Evolutionary conservation across 2,113 vertebrate genomes (phyloP), one percentile per base, ranked within the genome.

Genomic region (Carettochelys insculpta): DNA sequence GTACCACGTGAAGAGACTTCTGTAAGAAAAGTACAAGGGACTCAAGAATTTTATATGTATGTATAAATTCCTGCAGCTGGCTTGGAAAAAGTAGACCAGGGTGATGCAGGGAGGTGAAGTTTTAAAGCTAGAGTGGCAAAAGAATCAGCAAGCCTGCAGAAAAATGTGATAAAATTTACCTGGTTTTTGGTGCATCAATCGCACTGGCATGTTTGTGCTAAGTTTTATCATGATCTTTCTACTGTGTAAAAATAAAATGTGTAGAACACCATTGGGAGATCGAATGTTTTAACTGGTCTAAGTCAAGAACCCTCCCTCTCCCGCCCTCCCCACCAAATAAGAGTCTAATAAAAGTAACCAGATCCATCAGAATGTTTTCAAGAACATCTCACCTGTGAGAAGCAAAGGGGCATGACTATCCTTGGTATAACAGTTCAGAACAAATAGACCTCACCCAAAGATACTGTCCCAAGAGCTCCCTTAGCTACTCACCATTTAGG

Each of bases 1-100:
- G 54, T 11, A 6, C 0, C 51, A 0, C 0, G 0, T 0, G 41
- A 45, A 12, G 29, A 1, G 27, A 56, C 31, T 81, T 9, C 78
- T 45, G n/a, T 29, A 43, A 43, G 38, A 45, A 77, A 38, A 8
- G 11, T 52, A 24, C n/a, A 51, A 38, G 48, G 51, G 7, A 53
- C 34, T 41, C 50, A 38, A 11, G 52, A 80, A 53, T 80, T 53
- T 29, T 43, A 43, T 19, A 29, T 80, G 52, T 16, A 29, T 13
- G 52, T 16, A 29, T 13, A 53, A 51, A 29, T 75, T 75, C 43
- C 41, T 45, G 71, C 25, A 45, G 71, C 71, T 75, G 7, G 41
- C 13, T 43, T 45, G 12, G 12, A 45, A 25, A 75, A 68, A 68
- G 61, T 22, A 68, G 4, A 29, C 45, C 43, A 43, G 68, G 10